phyloP scores from a whole-genome alignment of 2,797 vertebrate species.

The Pseudochromis fuscus region DNA sequence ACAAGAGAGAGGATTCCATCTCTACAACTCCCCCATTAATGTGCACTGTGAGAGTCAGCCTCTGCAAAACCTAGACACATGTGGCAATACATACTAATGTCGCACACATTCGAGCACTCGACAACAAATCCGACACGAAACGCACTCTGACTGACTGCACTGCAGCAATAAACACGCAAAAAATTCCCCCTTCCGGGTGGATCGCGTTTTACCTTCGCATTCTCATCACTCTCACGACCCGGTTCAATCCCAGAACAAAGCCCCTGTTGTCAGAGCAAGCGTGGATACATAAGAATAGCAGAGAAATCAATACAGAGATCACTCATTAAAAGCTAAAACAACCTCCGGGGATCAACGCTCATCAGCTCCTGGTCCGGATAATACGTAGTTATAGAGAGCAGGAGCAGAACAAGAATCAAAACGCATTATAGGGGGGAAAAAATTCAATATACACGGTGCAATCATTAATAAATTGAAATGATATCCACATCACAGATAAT shows the following conservation, averaged over 20 bases:
- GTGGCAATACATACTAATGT: slow-evolving; percentile 63
- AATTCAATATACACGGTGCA: neutral
- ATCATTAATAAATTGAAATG: slow-evolving; percentile 2
- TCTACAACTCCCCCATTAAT: slow-evolving; percentile 71
- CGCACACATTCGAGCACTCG: slow-evolving; percentile 39
- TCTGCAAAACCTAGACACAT: slow-evolving; percentile 47
- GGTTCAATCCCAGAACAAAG: slow-evolving; percentile 59
- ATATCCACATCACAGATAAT: neutral
- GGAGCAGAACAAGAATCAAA: neutral
- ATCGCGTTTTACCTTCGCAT: slow-evolving; percentile 55
- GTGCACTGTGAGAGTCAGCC: slow-evolving; percentile 64
- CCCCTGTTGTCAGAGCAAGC: slow-evolving; percentile 47
- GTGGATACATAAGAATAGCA: slow-evolving; percentile 44
- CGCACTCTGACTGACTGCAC: slow-evolving; percentile 22
- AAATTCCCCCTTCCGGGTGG: slow-evolving; percentile 27
- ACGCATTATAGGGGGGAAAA: neutral
- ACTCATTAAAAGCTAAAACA: slow-evolving; percentile 67
- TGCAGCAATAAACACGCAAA: slow-evolving; percentile 29
- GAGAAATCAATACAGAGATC: slow-evolving; percentile 71
- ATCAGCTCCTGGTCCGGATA: slow-evolving; percentile 22
- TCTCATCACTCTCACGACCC: slow-evolving; percentile 47
- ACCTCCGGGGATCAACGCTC: slow-evolving; percentile 43
- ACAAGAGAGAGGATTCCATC: slow-evolving; percentile 78
- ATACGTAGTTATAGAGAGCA: slow-evolving; percentile 8
- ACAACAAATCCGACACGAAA: slow-evolving; percentile 23